Conservation (phyloP, 2,797 vertebrate genomes). For the Zenarchopterus dispar region DNA sequence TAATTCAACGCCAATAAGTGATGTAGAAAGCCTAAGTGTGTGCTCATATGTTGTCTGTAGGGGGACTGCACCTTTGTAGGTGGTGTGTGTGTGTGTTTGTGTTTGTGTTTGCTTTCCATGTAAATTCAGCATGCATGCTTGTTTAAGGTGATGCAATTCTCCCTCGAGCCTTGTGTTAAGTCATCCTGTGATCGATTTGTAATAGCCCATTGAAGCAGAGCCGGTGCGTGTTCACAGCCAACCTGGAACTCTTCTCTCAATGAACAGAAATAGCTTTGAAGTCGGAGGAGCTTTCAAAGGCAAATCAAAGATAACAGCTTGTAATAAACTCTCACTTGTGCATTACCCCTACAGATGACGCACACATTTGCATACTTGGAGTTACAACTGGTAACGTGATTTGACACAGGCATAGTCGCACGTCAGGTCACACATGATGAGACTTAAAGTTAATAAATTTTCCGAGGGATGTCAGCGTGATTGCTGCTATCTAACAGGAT, state of each 20-base stretch:
- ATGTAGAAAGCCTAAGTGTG: constrained; percentile 3
- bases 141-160: constrained; percentile 39
- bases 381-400: constrained; percentile 9
- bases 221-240: constrained; percentile 58
- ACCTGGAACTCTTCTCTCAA: constrained; percentile 63
- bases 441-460: constrained; percentile 7
- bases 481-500: not conserved
- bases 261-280: constrained; percentile 42
- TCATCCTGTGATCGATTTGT: constrained; percentile 64
- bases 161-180: constrained; percentile 54
- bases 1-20: not conserved
- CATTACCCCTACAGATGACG: constrained; percentile 47
- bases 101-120: constrained; percentile 10
- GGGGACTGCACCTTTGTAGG: not conserved
- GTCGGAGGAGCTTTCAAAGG: constrained; percentile 54
- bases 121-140: constrained; percentile 28
- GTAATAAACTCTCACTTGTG: constrained; percentile 49
- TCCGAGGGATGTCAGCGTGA: constrained; percentile 1
- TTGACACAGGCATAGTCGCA: constrained; percentile 7
- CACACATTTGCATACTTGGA: constrained; percentile 11
- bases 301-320: constrained; percentile 41
- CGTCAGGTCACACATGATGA: not conserved
- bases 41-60: not conserved
- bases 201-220: constrained; percentile 63
- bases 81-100: constrained; percentile 6